A percentile compares a stretch with the other conserved stretches of the same genome.
Evolutionary conservation across 1,140 invertebrate species (phyloP).

Genomic region (Aradophagus sp.): DNA sequence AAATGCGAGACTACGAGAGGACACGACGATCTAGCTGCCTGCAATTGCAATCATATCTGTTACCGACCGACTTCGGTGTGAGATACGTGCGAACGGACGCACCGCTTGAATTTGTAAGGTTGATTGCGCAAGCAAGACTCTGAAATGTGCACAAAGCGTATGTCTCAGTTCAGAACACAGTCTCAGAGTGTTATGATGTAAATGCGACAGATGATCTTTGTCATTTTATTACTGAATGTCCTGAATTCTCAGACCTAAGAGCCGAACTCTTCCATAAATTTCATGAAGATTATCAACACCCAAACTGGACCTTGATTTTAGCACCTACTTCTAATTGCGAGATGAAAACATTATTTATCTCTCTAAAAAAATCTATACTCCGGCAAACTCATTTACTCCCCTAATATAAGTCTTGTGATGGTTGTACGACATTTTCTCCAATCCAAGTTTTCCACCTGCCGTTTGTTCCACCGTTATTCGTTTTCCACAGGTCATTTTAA

Average conservation of each 20-base stretch:
- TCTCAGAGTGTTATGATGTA: slow-evolving; percentile 3
- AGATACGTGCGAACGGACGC: slow-evolving; percentile 1
- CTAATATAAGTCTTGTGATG: slow-evolving; percentile 2
- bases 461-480: too few relatives aligned
- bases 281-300: not conserved
- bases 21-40: not conserved
- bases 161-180: not conserved
- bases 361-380: not conserved
- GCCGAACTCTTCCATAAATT: not conserved
- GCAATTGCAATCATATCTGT: not conserved
- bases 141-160: not conserved
- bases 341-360: not conserved
- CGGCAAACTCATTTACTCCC: not conserved
- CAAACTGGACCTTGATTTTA: slow-evolving; percentile 3
- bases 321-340: not conserved
- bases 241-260: not conserved
- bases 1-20: slow-evolving; percentile 7
- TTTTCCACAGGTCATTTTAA: too few relatives aligned
- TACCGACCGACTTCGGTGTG: not conserved
- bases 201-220: not conserved
- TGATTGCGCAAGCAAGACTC: slow-evolving; percentile 3
- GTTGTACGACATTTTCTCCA: too few relatives aligned
- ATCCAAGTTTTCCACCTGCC: too few relatives aligned
- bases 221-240: slow-evolving; percentile 8
- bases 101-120: slow-evolving; percentile 3